Evolutionary conservation across 64 coral and sea anemone genomes (phyloP).

Genomic region (Montipora foliosa): DNA sequence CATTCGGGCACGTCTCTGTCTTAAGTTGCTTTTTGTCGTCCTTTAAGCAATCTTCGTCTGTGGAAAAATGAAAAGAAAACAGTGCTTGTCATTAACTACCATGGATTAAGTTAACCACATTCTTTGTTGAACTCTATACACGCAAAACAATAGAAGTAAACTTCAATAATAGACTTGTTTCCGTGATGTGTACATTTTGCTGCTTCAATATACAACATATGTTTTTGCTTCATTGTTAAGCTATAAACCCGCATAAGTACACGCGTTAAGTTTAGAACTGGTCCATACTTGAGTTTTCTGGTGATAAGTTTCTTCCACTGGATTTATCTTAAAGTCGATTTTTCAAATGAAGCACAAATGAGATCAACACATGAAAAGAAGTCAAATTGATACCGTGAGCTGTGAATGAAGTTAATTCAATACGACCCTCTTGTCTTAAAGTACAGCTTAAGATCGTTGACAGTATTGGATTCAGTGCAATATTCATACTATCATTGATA

Average conservation of each 20-base stretch:
- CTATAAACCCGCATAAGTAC: background rate
- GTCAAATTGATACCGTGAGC: background rate
- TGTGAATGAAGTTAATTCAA: conserved; percentile 20
- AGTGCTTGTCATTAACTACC: background rate
- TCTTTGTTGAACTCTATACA: background rate
- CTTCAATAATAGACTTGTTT: conserved; percentile 36
- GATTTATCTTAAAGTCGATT: background rate
- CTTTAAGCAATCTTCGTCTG: background rate
- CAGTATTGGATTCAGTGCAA: conserved; percentile 2
- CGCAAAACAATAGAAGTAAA: background rate
- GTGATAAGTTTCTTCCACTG: background rate
- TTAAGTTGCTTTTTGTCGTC: background rate
- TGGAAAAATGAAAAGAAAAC: background rate
- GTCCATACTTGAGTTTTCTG: background rate
- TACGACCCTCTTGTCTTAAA: conserved; percentile 12
- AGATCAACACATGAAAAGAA: background rate
- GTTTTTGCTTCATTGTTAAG: background rate
- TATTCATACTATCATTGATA: background rate
- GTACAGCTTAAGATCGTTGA: background rate
- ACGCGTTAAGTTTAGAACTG: background rate
- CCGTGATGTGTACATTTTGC: conserved; percentile 16
- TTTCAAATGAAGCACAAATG: background rate
- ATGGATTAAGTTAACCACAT: background rate
- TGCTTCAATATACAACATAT: conserved; percentile 22
- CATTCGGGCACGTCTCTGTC: background rate